Evolutionary conservation across 1,140 invertebrate species (phyloP), one percentile per base, ranked within the genome.

Genomic region (Rhizoglyphus robini): DNA sequence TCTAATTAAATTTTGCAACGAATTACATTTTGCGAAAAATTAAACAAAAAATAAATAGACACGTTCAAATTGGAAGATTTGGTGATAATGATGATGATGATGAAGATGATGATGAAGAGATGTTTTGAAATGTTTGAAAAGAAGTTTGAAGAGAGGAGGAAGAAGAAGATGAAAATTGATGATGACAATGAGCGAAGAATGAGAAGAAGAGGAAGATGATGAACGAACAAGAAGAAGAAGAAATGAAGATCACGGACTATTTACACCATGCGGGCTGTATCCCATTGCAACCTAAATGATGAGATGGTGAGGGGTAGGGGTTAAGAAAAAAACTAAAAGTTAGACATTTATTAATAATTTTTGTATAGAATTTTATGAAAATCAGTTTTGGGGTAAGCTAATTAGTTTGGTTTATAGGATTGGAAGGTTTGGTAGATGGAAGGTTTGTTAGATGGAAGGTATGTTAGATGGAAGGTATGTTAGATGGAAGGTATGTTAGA

Each of bases 241-340:
- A 25, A 31, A 34, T 15, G 15, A 29, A n/a, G 25, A 48, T 64
- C 46, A 30, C 38, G 63, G 63, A 49, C 63, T 64, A 64, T 64
- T 64, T 49, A 64, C 63, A 64, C 63, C 63, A 64, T 36, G 59
- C 31, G 63, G 63, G 31, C 63, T 64, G 47, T 64, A 64, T 30
- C 41, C 46, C 63, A 64, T 64, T 48, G 63, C 63, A 64, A 64
- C 63, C 63, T 64, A 57, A 49, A 54, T 46, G 2, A 46, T 46
- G 2, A 41, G 8, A 41, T 11, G 8, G 23, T 46, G 41, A 63
- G 23, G 20, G 20, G 4, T 23, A 8, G 11, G 31, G 25, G 4
- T 8, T 3, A 4, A 57, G 29, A 38, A 61, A 61, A 61, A 4
- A 61, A 61, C 34, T 2, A 8, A 36, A 36, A 61, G 18, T 25